phyloP scores from a whole-genome alignment of 2,888 invertebrate genomes.

The Tipula helvola region DNA sequence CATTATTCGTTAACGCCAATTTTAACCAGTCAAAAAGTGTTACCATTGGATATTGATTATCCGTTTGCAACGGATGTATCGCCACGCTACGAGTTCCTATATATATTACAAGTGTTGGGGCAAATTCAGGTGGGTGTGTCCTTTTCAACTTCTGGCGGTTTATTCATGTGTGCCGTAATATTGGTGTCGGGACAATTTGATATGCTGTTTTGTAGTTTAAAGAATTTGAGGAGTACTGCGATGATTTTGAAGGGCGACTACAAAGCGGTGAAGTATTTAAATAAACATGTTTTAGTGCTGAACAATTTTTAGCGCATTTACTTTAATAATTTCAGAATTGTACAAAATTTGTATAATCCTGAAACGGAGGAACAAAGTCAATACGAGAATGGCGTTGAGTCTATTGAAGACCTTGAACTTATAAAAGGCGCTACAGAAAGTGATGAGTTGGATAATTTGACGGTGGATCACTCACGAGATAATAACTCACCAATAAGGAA shows the following conservation, averaged over 20 bases:
- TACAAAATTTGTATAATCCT: background rate
- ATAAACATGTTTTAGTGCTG: too few species aligned
- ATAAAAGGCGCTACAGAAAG: background rate
- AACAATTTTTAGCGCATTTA: too few species aligned
- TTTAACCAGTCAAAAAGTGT: conserved; percentile 21
- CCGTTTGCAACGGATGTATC: conserved; percentile 26
- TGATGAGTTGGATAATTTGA: background rate
- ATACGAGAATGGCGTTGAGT: conserved; percentile 13
- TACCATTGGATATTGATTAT: conserved; percentile 29
- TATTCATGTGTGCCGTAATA: conserved; percentile 27
- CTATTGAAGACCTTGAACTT: background rate
- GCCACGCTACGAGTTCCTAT: conserved; percentile 20
- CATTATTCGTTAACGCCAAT: conserved; percentile 25
- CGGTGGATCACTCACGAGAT: background rate
- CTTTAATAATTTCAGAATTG: background rate
- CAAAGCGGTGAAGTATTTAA: background rate
- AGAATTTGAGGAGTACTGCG: conserved; percentile 26
- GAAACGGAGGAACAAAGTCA: conserved; percentile 12
- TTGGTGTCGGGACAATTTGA: conserved; percentile 28
- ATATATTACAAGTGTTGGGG: conserved; percentile 24
- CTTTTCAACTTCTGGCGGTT: conserved; percentile 21
- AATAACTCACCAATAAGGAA: background rate
- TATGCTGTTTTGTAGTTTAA: conserved; percentile 26
- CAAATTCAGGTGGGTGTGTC: conserved; percentile 28
- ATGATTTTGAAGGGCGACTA: background rate